phyloP scores from a whole-genome alignment of 1,140 invertebrate genomes.

The Papilio polytes region DNA sequence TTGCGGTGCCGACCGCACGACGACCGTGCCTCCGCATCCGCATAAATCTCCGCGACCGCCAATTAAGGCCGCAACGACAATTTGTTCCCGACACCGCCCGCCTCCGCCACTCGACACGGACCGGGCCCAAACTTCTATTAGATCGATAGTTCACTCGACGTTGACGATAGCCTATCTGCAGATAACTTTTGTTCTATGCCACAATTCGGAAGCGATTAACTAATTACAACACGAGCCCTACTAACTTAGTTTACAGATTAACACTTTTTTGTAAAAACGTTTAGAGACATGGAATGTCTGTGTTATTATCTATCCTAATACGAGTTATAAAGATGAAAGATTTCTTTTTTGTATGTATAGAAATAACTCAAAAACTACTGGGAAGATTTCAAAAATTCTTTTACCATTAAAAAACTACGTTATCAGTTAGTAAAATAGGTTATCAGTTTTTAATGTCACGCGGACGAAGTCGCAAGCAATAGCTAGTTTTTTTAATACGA shows the following conservation, averaged over 20 bases:
- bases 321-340: no score
- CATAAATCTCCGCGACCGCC: slow-evolving; percentile 82
- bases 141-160: slow-evolving; percentile 42
- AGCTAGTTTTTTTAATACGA: no score
- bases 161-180: slow-evolving; percentile 40
- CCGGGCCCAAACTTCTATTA: slow-evolving; percentile 44
- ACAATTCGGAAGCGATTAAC: not conserved
- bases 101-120: slow-evolving; percentile 67
- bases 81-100: slow-evolving; percentile 77
- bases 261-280: not conserved
- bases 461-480: no score
- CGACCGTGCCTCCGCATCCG: slow-evolving; percentile 73
- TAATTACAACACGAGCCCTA: not conserved
- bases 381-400: no score
- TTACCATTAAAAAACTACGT: no score
- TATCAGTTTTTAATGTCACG: no score
- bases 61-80: slow-evolving; percentile 80
- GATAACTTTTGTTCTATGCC: slow-evolving; percentile 2
- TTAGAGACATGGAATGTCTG: not conserved
- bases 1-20: slow-evolving; percentile 43
- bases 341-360: no score
- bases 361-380: no score
- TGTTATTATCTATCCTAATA: no score
- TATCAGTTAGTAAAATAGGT: no score
- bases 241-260: not conserved